Base-by-base conservation (phyloP, 2,797 vertebrate genomes). In the Coranthus polyacanthus region DNA sequence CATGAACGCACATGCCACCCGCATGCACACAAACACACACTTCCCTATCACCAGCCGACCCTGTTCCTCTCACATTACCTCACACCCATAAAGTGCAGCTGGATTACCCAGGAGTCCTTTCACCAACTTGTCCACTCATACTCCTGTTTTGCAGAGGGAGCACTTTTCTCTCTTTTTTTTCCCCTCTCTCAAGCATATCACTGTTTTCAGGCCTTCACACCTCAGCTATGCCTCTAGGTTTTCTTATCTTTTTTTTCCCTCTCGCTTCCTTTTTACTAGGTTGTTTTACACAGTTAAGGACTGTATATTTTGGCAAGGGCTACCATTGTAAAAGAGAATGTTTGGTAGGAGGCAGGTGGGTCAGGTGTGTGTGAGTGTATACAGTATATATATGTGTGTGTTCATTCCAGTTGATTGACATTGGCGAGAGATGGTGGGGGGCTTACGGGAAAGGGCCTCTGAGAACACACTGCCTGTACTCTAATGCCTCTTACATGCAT, bases 41-140 rank as follows among this genome's bases (percentile, higher is more conserved):
- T 43, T 61, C 71, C 37, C 52, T 70, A 32, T 67, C 66, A 39
- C 38, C 68, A 67, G 65, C 77, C 65, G 68, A 61, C 70, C 79
- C 64, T 55, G 55, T 63, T 42, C 71, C 73, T 84, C 72, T 86
- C 77, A 74, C 76, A 88, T 92, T 87, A 92, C 90, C 89, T 90
- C 90, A 91, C 71, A 78, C 78, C 76, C 62, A 90, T 92, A 91
- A 93, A 93, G 75, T 46, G 74, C 11, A 50, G 45, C 71, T 41
- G 55, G 81, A 81, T 90, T 85, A 83, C 89, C 84, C 82, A 88
- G 51, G 73, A 86, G 88, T 68, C 89, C 86, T 89, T 88, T 90
- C 89, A 84, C 74, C 82, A 78, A 41, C 75, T 72, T 56, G 78
- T 83, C 81, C 41, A 57, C 73, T 81, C 68, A 32, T 76, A 37